Percentiles rank a stretch among this genome's conserved stretches.
phyloP scores from a whole-genome alignment of 2,113 vertebrate genomes.

The Xerus inauris region DNA sequence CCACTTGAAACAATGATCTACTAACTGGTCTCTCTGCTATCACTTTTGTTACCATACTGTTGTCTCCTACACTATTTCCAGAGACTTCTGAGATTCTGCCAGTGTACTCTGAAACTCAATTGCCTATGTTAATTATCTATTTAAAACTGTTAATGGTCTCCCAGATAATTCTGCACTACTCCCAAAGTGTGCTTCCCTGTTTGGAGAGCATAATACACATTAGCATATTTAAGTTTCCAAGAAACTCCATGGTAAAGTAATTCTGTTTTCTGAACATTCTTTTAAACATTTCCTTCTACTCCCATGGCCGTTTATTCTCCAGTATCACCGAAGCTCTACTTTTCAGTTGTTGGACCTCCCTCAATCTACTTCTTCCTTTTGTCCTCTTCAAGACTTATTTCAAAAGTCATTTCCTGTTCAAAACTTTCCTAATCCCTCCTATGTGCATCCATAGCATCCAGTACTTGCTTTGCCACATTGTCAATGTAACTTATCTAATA shows the following conservation, averaged over 20 bases:
- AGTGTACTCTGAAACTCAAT: not conserved
- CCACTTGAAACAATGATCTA: not conserved
- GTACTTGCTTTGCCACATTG: not conserved
- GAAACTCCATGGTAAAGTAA: not conserved
- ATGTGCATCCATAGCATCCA: not conserved
- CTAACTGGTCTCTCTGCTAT: not conserved
- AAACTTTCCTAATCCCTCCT: not conserved
- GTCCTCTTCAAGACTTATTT: not conserved
- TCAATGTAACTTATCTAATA: not conserved
- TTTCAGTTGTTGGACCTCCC: not conserved
- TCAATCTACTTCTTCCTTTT: not conserved
- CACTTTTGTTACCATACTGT: not conserved
- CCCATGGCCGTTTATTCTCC: not conserved
- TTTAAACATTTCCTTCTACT: not conserved
- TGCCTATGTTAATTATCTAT: not conserved
- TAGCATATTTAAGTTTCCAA: constrained; percentile 27
- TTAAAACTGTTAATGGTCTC: not conserved
- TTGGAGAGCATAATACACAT: not conserved
- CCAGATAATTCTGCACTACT: not conserved
- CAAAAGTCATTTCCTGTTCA: not conserved
- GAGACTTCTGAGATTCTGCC: constrained; percentile 41
- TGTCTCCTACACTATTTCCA: not conserved
- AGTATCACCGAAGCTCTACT: not conserved
- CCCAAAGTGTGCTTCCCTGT: not conserved
- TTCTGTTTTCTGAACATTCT: not conserved